These are phyloP conservation scores for Iguana delicatissima DNA, from an alignment of 2,797 vertebrate genomes.

Conservation along the genomic window DNA sequence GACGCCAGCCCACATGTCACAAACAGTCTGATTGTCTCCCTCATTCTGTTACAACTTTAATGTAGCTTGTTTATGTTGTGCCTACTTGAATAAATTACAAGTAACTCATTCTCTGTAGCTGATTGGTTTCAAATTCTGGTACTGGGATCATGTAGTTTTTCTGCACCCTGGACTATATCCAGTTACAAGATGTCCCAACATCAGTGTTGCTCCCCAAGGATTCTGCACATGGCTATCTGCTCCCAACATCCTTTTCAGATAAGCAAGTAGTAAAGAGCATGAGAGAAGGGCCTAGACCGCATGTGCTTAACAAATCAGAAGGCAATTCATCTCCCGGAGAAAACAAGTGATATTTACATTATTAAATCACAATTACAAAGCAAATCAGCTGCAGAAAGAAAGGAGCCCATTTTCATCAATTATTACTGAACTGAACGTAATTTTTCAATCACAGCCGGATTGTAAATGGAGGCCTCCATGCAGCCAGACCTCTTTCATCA, in stretches of 20 bases:
- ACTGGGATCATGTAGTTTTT: neutral
- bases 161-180: neutral
- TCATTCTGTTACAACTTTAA: too few species aligned
- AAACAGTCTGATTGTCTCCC: too few species aligned
- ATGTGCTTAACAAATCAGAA: slow-evolving; percentile 65
- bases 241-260: slow-evolving; percentile 25
- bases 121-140: neutral
- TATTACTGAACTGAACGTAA: slow-evolving; percentile 78
- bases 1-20: too few species aligned
- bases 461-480: slow-evolving; percentile 69
- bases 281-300: slow-evolving; percentile 36
- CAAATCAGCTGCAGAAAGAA: slow-evolving; percentile 77
- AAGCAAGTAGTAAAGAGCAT: slow-evolving; percentile 9
- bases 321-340: slow-evolving; percentile 71
- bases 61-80: neutral
- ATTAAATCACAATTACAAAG: slow-evolving; percentile 80
- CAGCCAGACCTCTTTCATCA: slow-evolving; percentile 68
- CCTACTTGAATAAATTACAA: neutral
- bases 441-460: slow-evolving; percentile 72
- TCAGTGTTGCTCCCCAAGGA: neutral
- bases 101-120: neutral
- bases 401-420: slow-evolving; percentile 80
- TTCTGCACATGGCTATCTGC: neutral
- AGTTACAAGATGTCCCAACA: neutral
- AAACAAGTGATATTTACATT: slow-evolving; percentile 79